phyloP scores from a whole-genome alignment of 2,888 invertebrate species.

The Dioctria linearis region DNA sequence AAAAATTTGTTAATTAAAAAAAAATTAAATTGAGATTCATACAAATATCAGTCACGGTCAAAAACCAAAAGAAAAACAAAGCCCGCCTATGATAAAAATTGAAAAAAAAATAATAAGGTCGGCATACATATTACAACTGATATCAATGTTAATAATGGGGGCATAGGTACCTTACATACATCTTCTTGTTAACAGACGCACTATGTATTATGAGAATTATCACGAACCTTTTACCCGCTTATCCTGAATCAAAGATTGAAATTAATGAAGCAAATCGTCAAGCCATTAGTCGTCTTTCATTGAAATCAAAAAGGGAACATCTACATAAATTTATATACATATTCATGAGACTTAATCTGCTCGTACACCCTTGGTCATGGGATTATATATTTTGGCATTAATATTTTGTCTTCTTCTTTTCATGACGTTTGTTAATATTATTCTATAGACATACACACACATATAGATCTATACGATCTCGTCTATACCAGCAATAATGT shows the following conservation, averaged over 20 bases:
- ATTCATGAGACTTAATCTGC: not conserved
- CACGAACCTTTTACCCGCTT: constrained; percentile 35
- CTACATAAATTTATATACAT: not conserved
- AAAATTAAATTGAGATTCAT: too few species aligned
- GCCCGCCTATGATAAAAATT: too few species aligned
- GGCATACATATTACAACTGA: too few species aligned
- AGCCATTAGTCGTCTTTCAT: constrained; percentile 21
- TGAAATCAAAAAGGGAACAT: constrained; percentile 8
- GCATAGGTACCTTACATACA: too few species aligned
- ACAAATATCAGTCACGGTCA: too few species aligned
- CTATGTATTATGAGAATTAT: not conserved
- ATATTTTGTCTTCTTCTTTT: not conserved
- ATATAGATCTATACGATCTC: not conserved
- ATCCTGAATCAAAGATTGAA: constrained; percentile 21
- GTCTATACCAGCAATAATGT: not conserved
- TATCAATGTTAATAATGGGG: too few species aligned
- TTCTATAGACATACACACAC: not conserved
- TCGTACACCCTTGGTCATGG: constrained; percentile 13
- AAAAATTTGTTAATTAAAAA: too few species aligned
- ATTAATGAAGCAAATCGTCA: constrained; percentile 39
- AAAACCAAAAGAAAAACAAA: too few species aligned
- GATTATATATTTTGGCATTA: not conserved
- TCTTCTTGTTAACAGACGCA: not conserved
- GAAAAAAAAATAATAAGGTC: too few species aligned
- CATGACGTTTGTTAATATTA: constrained; percentile 11